These are phyloP conservation scores for Paramormyrops hopkinsi DNA, from an alignment of 2,797 vertebrate species.

Conservation along the genomic window DNA sequence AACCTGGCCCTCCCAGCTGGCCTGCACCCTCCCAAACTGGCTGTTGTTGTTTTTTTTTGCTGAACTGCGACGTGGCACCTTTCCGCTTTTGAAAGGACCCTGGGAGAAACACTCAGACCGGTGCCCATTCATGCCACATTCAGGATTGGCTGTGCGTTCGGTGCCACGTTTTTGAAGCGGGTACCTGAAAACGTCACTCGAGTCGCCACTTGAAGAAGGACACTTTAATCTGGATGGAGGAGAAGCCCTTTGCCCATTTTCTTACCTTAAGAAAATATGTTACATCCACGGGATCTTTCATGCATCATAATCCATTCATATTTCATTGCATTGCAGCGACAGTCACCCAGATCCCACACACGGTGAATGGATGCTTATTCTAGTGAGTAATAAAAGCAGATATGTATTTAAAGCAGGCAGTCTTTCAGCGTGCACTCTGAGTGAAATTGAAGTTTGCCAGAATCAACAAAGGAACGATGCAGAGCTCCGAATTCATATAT, in stretches of 20 bases:
- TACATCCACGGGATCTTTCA: not conserved
- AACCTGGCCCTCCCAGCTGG: not conserved
- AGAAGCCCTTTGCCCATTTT: not conserved
- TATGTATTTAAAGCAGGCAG: constrained; percentile 17
- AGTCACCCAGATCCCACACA: not conserved
- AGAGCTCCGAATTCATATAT: constrained; percentile 20
- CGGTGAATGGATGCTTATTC: constrained; percentile 11
- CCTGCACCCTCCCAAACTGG: not conserved
- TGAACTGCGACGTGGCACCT: not conserved
- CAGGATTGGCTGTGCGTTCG: not conserved
- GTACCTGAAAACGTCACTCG: not conserved
- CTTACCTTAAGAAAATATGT: not conserved
- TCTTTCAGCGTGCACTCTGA: constrained; percentile 12
- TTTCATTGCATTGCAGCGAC: not conserved
- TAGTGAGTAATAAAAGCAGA: constrained; percentile 15
- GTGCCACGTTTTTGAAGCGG: not conserved
- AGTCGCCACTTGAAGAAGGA: not conserved
- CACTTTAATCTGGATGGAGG: not conserved
- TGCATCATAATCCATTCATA: not conserved
- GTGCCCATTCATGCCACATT: not conserved
- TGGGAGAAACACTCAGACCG: not conserved
- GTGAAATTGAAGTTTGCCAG: constrained; percentile 20
- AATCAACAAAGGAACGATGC: constrained; percentile 17
- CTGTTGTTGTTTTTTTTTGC: not conserved
- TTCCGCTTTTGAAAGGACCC: not conserved